These are phyloP conservation scores for Phorcus lineatus DNA, from an alignment of 2,888 invertebrate species.

Conservation along the genomic window DNA sequence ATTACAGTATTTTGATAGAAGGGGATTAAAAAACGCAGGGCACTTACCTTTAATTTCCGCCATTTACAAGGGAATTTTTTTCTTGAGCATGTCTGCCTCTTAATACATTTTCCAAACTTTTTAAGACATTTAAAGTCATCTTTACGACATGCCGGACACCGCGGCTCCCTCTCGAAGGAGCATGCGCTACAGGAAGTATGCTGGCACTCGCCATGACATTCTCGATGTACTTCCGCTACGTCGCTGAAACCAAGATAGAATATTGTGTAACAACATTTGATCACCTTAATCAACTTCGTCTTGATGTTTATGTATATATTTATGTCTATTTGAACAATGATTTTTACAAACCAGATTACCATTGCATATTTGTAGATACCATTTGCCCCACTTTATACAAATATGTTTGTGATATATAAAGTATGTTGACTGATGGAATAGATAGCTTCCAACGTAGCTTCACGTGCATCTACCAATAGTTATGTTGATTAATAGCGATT, in stretches of 20 bases:
- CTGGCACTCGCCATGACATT: slow-evolving; percentile 72
- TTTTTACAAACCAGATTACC: too few relatives aligned
- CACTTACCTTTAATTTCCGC: slow-evolving; percentile 47
- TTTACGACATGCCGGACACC: slow-evolving; percentile 66
- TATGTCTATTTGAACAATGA: too few relatives aligned
- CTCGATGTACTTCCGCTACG: slow-evolving; percentile 62
- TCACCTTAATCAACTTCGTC: too few relatives aligned
- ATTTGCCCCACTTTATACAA: too few relatives aligned
- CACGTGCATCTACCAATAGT: too few relatives aligned
- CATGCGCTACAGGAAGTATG: slow-evolving; percentile 75
- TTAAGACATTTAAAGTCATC: slow-evolving; percentile 72
- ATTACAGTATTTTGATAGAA: background rate
- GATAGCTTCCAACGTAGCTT: too few relatives aligned
- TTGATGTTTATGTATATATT: too few relatives aligned
- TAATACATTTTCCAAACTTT: slow-evolving; percentile 69
- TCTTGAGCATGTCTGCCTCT: slow-evolving; percentile 60
- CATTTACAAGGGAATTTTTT: slow-evolving; percentile 54
- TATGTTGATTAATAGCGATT: too few relatives aligned
- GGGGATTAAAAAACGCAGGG: too few relatives aligned
- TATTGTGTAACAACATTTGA: background rate
- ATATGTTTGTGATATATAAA: too few relatives aligned
- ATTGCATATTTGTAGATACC: too few relatives aligned
- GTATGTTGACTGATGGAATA: too few relatives aligned
- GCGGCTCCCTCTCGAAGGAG: slow-evolving; percentile 57
- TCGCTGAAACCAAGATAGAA: slow-evolving; percentile 53